Percentiles rank a stretch among this genome's conserved stretches.
phyloP scores from a whole-genome alignment of 1,140 invertebrate genomes.

The Hyphantria cunea region DNA sequence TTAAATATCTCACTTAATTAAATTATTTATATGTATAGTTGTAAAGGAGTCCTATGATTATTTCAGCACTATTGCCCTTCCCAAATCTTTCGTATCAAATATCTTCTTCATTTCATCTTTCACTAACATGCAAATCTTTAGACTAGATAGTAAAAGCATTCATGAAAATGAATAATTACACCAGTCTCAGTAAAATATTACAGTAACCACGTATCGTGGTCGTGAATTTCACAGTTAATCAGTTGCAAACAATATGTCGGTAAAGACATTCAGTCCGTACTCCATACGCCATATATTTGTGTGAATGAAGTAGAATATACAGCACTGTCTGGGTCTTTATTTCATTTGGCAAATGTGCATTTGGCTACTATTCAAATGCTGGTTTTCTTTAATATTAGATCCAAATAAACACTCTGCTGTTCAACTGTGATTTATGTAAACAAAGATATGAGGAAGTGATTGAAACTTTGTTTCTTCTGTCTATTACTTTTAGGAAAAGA shows the following conservation, averaged over 20 bases:
- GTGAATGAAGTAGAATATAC: slow-evolving; percentile 39
- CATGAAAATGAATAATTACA: no score
- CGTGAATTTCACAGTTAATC: background rate
- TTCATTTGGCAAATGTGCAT: slow-evolving; percentile 72
- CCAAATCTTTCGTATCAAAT: no score
- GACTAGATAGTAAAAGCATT: no score
- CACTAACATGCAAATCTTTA: no score
- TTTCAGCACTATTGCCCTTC: no score
- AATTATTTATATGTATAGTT: no score
- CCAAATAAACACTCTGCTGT: slow-evolving; percentile 55
- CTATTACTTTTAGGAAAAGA: no score
- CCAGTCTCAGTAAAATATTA: slow-evolving; percentile 12
- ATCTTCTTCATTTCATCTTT: no score
- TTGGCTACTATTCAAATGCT: slow-evolving; percentile 66
- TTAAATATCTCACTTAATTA: no score
- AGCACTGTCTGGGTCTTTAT: slow-evolving; percentile 66
- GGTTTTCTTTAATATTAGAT: slow-evolving; percentile 46
- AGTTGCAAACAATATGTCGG: slow-evolving; percentile 13
- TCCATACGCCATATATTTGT: slow-evolving; percentile 22
- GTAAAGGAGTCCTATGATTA: no score
- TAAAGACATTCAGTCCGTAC: slow-evolving; percentile 31
- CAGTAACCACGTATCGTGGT: background rate
- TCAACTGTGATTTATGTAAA: slow-evolving; percentile 49
- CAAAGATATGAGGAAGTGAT: slow-evolving; percentile 32
- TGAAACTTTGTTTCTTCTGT: slow-evolving; percentile 1